A percentile compares a stretch with the other conserved stretches of the same genome.
These are phyloP conservation scores for Enteromius viviparus DNA, from an alignment of 2,797 vertebrate genomes.

Conservation along the genomic window DNA sequence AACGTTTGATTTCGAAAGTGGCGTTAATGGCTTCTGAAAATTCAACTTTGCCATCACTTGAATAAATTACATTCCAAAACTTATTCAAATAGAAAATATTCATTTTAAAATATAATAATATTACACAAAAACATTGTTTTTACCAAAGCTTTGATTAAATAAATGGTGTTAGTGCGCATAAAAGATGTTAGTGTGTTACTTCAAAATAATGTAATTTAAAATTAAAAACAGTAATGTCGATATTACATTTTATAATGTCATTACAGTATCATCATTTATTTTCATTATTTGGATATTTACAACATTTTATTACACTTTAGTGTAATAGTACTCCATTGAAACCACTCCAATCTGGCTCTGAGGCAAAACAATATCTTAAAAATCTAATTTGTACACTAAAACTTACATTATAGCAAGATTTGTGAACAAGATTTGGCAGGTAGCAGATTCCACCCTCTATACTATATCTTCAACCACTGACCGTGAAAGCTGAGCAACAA, in stretches of 20 bases:
- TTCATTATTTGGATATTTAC: not conserved
- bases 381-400: conserved; percentile 8
- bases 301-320: not conserved
- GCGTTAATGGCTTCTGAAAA: not conserved
- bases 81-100: not conserved
- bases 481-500: conserved; percentile 39
- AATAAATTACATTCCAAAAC: not conserved
- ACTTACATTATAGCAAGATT: not conserved
- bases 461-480: conserved; percentile 15
- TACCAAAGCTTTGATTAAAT: not conserved
- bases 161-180: not conserved
- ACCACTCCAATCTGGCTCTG: not conserved
- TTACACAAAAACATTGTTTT: not conserved
- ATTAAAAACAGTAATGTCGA: not conserved
- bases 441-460: not conserved
- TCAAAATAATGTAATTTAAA: not conserved
- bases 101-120: not conserved
- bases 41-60: not conserved
- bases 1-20: not conserved
- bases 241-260: not conserved
- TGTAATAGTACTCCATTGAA: not conserved
- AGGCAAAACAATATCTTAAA: not conserved
- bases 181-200: not conserved
- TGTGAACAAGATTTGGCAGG: not conserved
- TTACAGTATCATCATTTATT: not conserved